Evolutionary conservation across 1,140 invertebrate species (phyloP), one percentile per base, ranked within the genome.

Genomic region (Dryas iulia): DNA sequence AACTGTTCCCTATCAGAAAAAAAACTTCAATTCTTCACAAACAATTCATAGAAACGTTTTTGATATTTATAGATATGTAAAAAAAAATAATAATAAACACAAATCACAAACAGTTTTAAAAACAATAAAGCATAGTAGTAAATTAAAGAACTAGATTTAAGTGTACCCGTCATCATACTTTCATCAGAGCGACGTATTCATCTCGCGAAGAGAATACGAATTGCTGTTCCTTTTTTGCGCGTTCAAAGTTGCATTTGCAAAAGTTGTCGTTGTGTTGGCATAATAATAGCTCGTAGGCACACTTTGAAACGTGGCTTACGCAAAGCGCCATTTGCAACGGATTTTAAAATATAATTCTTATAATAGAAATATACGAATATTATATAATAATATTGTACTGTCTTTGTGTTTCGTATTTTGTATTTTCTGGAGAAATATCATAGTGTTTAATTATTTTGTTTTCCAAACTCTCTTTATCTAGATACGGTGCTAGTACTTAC

Each of bases 191-290:
- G 59, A 25, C 66, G 33, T 23, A 63, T 56, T 57, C 30, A 69
- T 69, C 25, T 62, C 31, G 33, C 28, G 24, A 23, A 33, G 53
- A 56, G 66, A 69, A 69, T 69, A 62, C 33, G 53, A 47, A 69
- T 69, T 63, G 66, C 66, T 56, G 59, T 69, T 62, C 52, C 59
- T 58, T 69, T 66, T 69, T 69, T 33, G 52, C 66, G 24, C 59
- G 66, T 62, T 62, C 62, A 62, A 69, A 62, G 54, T 39, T 69
- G 47, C 66, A 69, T 69, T 69, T 62, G 66, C 66, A 58, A 69
- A 54, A 69, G 53, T 58, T 69, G 52, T 57, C 30, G 66, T 54
- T 57, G 59, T 58, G 12, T 21, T 62, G 59, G 21, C 18, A 69
- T 59, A 30, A 62, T 69, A 58, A 61, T 56, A 33, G 61, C 60